Conservation (phyloP, 2,797 vertebrate genomes). For the Stomatorhinus walkeri region DNA sequence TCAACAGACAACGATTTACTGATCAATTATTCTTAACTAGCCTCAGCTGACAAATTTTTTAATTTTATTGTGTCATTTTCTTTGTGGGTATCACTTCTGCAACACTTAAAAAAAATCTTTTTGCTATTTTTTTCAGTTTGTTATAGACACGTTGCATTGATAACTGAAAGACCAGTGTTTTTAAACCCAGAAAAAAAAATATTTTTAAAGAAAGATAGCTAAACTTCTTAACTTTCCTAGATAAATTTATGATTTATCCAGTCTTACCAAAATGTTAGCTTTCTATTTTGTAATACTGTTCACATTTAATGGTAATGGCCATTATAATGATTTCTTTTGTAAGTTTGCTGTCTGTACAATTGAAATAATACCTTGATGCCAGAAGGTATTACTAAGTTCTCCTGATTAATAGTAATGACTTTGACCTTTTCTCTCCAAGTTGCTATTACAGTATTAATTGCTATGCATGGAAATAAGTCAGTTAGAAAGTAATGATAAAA, state of each 20-base stretch:
- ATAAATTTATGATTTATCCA: neutral
- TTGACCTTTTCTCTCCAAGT: slow-evolving; percentile 20
- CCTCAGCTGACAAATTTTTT: neutral
- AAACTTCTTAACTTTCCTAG: slow-evolving; percentile 1
- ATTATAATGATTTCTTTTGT: slow-evolving; percentile 12
- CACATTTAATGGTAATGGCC: neutral
- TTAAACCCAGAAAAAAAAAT: neutral
- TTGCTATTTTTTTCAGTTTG: neutral
- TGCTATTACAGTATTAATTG: neutral
- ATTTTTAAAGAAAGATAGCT: neutral
- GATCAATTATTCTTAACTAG: neutral
- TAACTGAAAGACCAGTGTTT: neutral
- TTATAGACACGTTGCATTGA: neutral
- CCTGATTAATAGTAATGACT: slow-evolving; percentile 7
- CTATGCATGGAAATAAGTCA: slow-evolving; percentile 8
- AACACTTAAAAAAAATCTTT: neutral
- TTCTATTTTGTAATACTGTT: neutral
- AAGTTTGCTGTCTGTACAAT: slow-evolving; percentile 1
- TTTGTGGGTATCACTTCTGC: neutral
- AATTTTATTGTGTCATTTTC: neutral
- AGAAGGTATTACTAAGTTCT: slow-evolving; percentile 3
- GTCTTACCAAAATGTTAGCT: neutral
- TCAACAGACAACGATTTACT: neutral
- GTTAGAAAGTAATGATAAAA: neutral
- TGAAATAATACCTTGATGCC: slow-evolving; percentile 2